Evolutionary conservation across 2,797 vertebrate genomes (phyloP), one percentile per base, ranked within the genome.

Genomic region (Cryptoblepharus egeriae): DNA sequence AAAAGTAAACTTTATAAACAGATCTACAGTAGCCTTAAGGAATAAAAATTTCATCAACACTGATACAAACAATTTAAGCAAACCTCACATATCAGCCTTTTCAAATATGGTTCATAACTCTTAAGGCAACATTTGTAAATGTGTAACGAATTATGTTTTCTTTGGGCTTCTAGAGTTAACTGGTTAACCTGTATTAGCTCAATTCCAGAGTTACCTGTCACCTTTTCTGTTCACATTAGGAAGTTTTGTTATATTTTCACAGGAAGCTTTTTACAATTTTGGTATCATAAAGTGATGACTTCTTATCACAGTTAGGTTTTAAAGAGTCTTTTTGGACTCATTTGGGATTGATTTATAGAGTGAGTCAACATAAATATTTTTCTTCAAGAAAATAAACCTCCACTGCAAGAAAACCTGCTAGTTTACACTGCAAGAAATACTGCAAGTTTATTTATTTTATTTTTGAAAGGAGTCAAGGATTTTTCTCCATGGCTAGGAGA

Each of bases 111-210:
- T 70, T 60, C 57, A 61, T 6, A 60, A 45, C 71, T n/a, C 28
- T 79, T 52, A 63, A 61, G 57, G 30, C 28, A 60, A 60, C 30
- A 45, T 71, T 63, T 61, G 12, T 35, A 52, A 73, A 37, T 39
- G 72, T 80, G 37, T 72, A 80, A 61, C 24, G 42, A 71, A 71
- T 61, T 42, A 61, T 45, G n/a, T 60, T 79, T 12, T 70, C 39
- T 15, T 71, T 60, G 28, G 57, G 37, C 20, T 60, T 32, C 55
- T 28, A 49, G n/a, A 30, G 8, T 39, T 68, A 68, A 39, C 32
- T 35, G 20, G 65, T 79, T 69, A 39, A n/a, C 75, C 20, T 39
- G 45, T 37, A 22, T 42, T 42, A 77, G 37, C 28, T 67, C 39
- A 30, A 49, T 20, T 70, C 32, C n/a, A 71, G 3, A 49, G 58